Conservation (phyloP, 2,888 invertebrate genomes). For the Stramonita haemastoma region DNA sequence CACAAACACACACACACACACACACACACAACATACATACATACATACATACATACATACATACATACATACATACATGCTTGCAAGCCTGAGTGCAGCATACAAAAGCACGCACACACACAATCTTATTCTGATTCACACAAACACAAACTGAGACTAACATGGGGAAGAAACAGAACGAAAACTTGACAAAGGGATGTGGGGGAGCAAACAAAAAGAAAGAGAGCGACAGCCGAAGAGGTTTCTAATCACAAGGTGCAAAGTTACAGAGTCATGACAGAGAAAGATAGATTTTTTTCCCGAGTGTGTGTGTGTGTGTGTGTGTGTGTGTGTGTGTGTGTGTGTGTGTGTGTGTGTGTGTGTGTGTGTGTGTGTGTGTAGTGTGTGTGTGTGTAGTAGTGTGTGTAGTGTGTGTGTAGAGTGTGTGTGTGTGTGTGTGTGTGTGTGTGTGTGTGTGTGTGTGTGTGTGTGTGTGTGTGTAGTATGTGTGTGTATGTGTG, state of each 20-base stretch:
- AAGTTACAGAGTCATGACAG: neutral
- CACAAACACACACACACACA: too few species aligned
- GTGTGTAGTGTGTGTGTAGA: conserved; percentile 36
- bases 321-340: conserved; percentile 30
- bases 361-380: conserved; percentile 16
- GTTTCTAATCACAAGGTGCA: neutral
- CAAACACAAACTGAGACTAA: neutral
- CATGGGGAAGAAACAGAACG: neutral
- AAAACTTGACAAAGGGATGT: neutral
- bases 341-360: conserved; percentile 20
- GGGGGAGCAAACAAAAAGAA: neutral
- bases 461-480: conserved; percentile 22
- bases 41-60: too few species aligned
- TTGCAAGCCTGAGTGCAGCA: too few species aligned
- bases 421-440: neutral
- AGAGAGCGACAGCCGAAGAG: neutral
- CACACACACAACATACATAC: too few species aligned
- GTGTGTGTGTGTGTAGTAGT: conserved; percentile 14
- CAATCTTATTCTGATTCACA: too few species aligned
- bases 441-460: conserved; percentile 33
- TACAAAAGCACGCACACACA: too few species aligned
- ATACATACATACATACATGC: too few species aligned
- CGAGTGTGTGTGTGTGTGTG: neutral
- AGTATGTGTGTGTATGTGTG: conserved; percentile 2
- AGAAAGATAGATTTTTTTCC: neutral